A percentile compares a stretch with the other conserved stretches of the same genome.
phyloP scores from a whole-genome alignment of 2,888 invertebrate genomes.

The Callinectes sapidus region DNA sequence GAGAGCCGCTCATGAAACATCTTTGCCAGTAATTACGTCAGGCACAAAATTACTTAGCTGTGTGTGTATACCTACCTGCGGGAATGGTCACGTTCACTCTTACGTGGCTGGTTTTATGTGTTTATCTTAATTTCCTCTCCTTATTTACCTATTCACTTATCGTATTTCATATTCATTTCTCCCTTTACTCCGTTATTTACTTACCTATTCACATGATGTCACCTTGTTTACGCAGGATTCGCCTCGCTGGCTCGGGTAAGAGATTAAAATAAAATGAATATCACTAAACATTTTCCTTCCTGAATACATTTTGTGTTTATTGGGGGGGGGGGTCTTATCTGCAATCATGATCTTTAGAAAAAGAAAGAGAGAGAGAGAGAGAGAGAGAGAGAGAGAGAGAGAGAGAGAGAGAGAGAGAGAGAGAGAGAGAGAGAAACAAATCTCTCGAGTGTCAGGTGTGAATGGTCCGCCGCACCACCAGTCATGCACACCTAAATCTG shows the following conservation, averaged over 20 bases:
- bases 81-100: neutral
- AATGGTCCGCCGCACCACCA: neutral
- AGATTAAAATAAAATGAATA: neutral
- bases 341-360: conserved; percentile 9
- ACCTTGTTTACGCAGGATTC: conserved; percentile 17
- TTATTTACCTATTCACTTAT: neutral
- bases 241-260: neutral
- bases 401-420: neutral
- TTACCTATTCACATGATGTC: conserved; percentile 7
- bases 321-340: neutral
- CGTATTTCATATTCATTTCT: neutral
- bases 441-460: conserved; percentile 13
- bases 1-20: neutral
- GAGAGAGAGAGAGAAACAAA: no score
- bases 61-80: neutral
- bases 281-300: neutral
- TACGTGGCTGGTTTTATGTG: neutral
- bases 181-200: neutral
- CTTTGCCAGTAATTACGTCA: neutral
- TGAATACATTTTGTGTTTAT: conserved; percentile 1
- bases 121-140: neutral
- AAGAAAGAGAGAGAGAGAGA: neutral
- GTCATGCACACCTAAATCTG: conserved; percentile 37
- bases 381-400: neutral
- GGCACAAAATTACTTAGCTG: neutral